phyloP scores from a whole-genome alignment of 1,140 invertebrate genomes.

The Zophobas atratus region DNA sequence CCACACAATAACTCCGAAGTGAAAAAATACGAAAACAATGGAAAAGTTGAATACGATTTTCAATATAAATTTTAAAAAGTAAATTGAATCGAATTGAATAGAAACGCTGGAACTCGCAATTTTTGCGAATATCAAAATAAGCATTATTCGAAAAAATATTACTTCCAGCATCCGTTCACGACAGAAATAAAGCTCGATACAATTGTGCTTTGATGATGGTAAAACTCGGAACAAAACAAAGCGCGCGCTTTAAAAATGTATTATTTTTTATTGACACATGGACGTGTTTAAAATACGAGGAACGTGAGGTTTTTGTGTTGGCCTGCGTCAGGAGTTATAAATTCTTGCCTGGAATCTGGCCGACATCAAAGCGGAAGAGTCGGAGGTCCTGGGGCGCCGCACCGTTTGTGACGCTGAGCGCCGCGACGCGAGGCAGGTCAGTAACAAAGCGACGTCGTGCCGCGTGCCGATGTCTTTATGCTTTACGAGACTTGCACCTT shows the following conservation, averaged over 20 bases:
- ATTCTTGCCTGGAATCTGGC: constrained; percentile 37
- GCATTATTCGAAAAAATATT: constrained; percentile 43
- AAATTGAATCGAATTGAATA: constrained; percentile 41
- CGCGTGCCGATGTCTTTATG: constrained; percentile 54
- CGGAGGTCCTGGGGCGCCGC: constrained; percentile 53
- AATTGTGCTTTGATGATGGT: constrained; percentile 42
- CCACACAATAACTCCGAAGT: constrained; percentile 26
- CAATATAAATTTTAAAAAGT: constrained; percentile 42
- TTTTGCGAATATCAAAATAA: constrained; percentile 40
- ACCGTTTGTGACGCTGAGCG: constrained; percentile 53
- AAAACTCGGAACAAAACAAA: constrained; percentile 44
- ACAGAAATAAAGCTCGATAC: constrained; percentile 40
- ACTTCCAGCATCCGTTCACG: constrained; percentile 40
- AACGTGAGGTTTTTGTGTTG: constrained; percentile 2
- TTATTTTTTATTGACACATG: constrained; percentile 46
- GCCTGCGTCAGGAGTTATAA: constrained; percentile 18
- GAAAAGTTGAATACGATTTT: constrained; percentile 38
- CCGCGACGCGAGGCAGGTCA: constrained; percentile 61
- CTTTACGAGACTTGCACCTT: constrained; percentile 48
- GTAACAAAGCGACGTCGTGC: constrained; percentile 59
- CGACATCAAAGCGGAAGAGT: constrained; percentile 53
- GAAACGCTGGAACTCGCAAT: constrained; percentile 39
- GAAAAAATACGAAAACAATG: constrained; percentile 30
- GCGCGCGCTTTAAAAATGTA: constrained; percentile 37
- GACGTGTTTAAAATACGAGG: constrained; percentile 36